Conservation (phyloP, 1,140 invertebrate species). For the Apolygus lucorum region DNA sequence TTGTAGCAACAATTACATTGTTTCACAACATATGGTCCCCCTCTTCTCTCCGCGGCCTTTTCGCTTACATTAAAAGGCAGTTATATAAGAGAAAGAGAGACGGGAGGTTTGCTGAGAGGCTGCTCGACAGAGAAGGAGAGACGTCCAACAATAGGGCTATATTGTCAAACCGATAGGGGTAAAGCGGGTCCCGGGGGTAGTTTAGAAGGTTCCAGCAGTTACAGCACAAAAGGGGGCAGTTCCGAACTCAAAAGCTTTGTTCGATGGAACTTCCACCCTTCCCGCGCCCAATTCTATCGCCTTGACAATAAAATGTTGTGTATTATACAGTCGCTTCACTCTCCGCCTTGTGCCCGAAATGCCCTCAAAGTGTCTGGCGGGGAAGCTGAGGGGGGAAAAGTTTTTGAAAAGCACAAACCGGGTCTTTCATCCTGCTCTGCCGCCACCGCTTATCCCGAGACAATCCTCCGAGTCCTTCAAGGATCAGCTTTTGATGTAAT, state of each 20-base stretch:
- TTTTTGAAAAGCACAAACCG: too few species aligned
- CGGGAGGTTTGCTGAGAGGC: neutral
- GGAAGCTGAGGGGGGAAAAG: too few species aligned
- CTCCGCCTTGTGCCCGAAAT: too few species aligned
- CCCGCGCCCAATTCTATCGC: neutral
- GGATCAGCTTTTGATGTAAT: too few species aligned
- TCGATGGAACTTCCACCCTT: neutral
- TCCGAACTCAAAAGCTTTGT: constrained; percentile 12
- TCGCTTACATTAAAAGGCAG: constrained; percentile 24
- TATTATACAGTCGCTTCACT: constrained; percentile 19
- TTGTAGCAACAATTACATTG: constrained; percentile 27
- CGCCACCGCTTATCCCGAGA: too few species aligned
- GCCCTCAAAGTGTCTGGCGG: too few species aligned
- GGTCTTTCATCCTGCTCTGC: too few species aligned
- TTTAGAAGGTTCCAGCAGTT: constrained; percentile 20
- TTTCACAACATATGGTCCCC: constrained; percentile 22
- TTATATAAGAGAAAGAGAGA: neutral
- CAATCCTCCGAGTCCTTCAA: too few species aligned
- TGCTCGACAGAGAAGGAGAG: neutral
- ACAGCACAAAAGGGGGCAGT: constrained; percentile 14
- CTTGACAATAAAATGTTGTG: constrained; percentile 16
- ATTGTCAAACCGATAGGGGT: constrained; percentile 9
- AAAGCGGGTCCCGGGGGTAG: neutral
- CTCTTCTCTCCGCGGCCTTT: neutral
- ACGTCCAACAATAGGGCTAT: neutral